phyloP scores from a whole-genome alignment of 1,140 invertebrate genomes.

The Zaprionus lachaisei region DNA sequence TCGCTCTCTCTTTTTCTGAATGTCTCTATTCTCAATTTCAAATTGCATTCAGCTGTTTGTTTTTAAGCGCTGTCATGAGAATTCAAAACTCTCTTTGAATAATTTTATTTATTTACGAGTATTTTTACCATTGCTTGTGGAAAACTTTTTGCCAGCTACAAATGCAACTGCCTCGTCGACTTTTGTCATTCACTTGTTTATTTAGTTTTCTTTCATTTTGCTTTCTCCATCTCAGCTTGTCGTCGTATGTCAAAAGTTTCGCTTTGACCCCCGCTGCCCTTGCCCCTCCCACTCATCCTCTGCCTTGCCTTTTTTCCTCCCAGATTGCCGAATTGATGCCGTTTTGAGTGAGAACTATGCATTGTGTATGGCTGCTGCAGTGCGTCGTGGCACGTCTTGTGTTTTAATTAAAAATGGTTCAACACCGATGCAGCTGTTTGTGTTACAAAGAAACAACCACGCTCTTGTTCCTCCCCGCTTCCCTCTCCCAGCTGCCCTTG shows the following conservation, averaged over 20 bases:
- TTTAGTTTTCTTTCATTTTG: conserved; percentile 62
- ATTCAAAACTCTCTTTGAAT: conserved; percentile 78
- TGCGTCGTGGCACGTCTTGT: conserved; percentile 14
- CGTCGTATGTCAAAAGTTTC: conserved; percentile 69
- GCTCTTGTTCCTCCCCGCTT: no score
- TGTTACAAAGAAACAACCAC: conserved; percentile 1
- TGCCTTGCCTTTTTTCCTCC: conserved; percentile 10
- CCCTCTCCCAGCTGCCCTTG: not conserved
- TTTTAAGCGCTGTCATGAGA: conserved; percentile 75
- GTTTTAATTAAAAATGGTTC: conserved; percentile 52
- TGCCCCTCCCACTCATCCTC: not conserved
- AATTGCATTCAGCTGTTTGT: conserved; percentile 80
- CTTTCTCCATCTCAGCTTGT: conserved; percentile 40
- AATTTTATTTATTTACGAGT: conserved; percentile 72
- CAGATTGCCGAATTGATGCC: conserved; percentile 48
- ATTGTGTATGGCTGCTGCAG: conserved; percentile 14
- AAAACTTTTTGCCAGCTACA: conserved; percentile 54
- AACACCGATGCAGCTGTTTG: conserved; percentile 5
- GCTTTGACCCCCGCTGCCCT: conserved; percentile 4
- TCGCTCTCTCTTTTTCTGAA: not conserved
- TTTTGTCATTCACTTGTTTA: conserved; percentile 75
- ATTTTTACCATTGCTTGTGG: conserved; percentile 57
- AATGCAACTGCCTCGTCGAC: conserved; percentile 37
- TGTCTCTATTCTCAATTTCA: conserved; percentile 53
- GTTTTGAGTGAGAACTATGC: conserved; percentile 12